Conservation (phyloP, 2,797 vertebrate genomes). For the Rhinichthys osculus region DNA sequence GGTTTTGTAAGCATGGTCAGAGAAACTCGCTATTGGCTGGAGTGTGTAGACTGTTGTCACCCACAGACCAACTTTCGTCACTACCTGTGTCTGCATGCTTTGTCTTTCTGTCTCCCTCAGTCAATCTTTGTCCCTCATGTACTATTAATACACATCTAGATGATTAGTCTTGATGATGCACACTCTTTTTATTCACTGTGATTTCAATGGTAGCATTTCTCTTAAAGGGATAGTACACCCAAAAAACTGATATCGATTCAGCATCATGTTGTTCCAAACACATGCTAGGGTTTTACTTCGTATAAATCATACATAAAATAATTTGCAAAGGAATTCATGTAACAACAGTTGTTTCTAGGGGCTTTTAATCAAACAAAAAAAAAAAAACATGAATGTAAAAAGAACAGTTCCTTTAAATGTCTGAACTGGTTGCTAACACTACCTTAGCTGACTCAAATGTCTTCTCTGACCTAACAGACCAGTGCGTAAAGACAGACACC, state of each 20-base stretch:
- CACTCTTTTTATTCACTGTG: not conserved
- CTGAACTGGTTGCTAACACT: not conserved
- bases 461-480: not conserved
- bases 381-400: not conserved
- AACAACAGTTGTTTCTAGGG: not conserved
- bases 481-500: conserved; percentile 49
- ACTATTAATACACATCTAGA: not conserved
- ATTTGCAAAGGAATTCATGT: not conserved
- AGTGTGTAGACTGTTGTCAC: not conserved
- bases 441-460: not conserved
- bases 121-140: not conserved
- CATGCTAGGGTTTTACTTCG: not conserved
- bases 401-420: not conserved
- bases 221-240: not conserved
- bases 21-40: not conserved
- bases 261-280: not conserved
- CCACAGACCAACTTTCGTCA: not conserved
- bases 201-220: not conserved
- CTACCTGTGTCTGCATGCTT: not conserved
- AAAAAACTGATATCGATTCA: not conserved
- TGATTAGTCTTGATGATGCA: not conserved
- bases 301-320: not conserved
- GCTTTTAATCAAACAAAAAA: not conserved
- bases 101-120: not conserved
- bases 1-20: conserved; percentile 14